Evolutionary conservation across 1,140 invertebrate genomes (phyloP).

Genomic region (Dendroctonus ponderosae): DNA sequence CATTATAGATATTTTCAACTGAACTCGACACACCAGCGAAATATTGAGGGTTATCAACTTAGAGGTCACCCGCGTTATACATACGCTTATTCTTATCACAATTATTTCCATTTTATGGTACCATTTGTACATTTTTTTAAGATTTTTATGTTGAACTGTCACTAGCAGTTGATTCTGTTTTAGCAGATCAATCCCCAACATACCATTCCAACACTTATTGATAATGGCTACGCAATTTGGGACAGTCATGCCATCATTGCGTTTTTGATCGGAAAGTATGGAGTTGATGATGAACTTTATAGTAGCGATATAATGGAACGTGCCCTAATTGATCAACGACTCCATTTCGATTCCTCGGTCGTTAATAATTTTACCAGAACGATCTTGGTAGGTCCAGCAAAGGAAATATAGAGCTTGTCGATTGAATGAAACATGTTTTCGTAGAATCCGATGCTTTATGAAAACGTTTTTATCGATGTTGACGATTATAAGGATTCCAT

Average conservation of each 20-base stretch:
- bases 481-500: conserved; percentile 29
- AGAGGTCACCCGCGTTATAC: too few species aligned
- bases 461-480: conserved; percentile 17
- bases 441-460: conserved; percentile 30
- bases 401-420: too few species aligned
- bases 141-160: too few species aligned
- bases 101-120: background rate
- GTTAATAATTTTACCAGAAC: conserved; percentile 40
- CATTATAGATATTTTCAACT: too few species aligned
- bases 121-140: too few species aligned
- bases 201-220: conserved; percentile 67
- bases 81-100: background rate
- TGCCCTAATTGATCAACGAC: conserved; percentile 57
- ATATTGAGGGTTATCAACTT: too few species aligned
- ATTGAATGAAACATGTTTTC: conserved; percentile 8
- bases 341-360: conserved; percentile 56
- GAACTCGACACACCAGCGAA: background rate
- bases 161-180: background rate
- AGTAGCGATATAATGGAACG: conserved; percentile 60
- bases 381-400: conserved; percentile 24
- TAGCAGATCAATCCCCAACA: conserved; percentile 65
- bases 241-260: conserved; percentile 62
- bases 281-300: conserved; percentile 57
- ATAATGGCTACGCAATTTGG: conserved; percentile 61
- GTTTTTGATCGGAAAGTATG: conserved; percentile 62